Evolutionary conservation across 2,888 invertebrate genomes (phyloP), one percentile per base, ranked within the genome.

Genomic region (Acheta domesticus): DNA sequence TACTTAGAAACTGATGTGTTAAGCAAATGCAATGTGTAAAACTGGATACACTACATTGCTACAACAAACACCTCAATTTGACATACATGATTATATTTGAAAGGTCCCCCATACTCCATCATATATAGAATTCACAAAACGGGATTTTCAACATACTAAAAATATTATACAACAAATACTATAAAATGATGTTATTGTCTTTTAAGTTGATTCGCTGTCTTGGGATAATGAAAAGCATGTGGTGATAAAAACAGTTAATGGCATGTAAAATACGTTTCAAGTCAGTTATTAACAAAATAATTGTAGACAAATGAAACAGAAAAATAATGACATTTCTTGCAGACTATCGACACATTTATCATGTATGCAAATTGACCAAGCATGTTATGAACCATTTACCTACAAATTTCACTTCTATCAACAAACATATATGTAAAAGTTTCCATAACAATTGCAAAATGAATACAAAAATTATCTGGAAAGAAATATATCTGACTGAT

Each of bases 131-230:
- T 36, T 36, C n/a, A n/a, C 5, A 36, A 36, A 36, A 8, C 8
- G 36, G 5, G 36, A 36, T 36, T 8, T 36, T 36, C 5, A 36
- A 36, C 36, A 1, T 36, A 36, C 36, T 36, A 36, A 36, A 36
- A 36, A 36, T 36, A 8, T 36, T n/a, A n/a, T 8, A 36, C 14
- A 62, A 62, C n/a, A n/a, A n/a, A 62, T 62, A 36, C 62, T 19
- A 12, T 8, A n/a, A 62, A 62, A 62, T 62, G 62, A 62, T n/a
- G 62, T 62, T 62, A 62, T 62, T 62, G 62, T 62, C 62, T n/a
- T 62, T 62, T 62, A n/a, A n/a, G 62, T 62, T 62, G 62, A 62
- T 62, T 62, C 62, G 62, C 62, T 62, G 62, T n/a, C 36, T 19
- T n/a, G 16, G 62, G 16, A 62, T 62, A 19, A 14, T 62, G n/a